These are phyloP conservation scores for Tetraodon nigroviridis DNA, from an alignment of 2,113 vertebrate genomes.

Conservation along the genomic window DNA sequence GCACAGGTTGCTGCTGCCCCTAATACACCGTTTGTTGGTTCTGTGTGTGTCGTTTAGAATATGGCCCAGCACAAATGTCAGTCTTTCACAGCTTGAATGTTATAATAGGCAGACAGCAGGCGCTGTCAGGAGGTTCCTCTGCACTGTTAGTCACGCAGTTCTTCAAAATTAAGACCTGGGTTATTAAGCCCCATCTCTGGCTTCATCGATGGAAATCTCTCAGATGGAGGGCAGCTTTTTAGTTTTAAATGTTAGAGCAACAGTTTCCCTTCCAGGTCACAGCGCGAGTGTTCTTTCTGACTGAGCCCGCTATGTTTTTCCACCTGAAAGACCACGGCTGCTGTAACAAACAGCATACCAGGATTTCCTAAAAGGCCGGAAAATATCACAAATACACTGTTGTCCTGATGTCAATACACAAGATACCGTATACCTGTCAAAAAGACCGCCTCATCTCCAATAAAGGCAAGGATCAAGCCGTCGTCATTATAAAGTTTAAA, in stretches of 20 bases:
- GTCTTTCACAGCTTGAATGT: slow-evolving; percentile 35
- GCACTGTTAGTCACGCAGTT: slow-evolving; percentile 27
- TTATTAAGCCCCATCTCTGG: slow-evolving; percentile 3
- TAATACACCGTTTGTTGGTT: slow-evolving; percentile 30
- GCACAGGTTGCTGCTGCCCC: slow-evolving; percentile 15
- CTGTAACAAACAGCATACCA: too few species aligned
- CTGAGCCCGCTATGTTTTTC: too few species aligned
- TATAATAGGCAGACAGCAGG: slow-evolving; percentile 17
- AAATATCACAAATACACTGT: too few species aligned
- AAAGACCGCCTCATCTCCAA: too few species aligned
- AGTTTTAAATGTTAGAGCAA: background rate
- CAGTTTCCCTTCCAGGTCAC: too few species aligned
- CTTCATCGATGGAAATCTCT: slow-evolving; percentile 9
- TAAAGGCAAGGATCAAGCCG: too few species aligned
- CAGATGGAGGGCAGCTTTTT: background rate
- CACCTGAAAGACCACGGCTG: too few species aligned
- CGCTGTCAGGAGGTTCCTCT: slow-evolving; percentile 1
- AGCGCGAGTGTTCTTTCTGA: too few species aligned
- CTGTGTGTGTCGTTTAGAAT: slow-evolving; percentile 28
- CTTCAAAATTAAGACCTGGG: slow-evolving; percentile 1
- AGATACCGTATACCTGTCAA: too few species aligned
- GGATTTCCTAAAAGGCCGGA: too few species aligned
- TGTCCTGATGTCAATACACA: too few species aligned
- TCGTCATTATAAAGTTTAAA: too few species aligned
- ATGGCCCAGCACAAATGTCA: slow-evolving; percentile 16